Evolutionary conservation across 2,888 invertebrate species (phyloP).

Genomic region (Salpingus planirostris): DNA sequence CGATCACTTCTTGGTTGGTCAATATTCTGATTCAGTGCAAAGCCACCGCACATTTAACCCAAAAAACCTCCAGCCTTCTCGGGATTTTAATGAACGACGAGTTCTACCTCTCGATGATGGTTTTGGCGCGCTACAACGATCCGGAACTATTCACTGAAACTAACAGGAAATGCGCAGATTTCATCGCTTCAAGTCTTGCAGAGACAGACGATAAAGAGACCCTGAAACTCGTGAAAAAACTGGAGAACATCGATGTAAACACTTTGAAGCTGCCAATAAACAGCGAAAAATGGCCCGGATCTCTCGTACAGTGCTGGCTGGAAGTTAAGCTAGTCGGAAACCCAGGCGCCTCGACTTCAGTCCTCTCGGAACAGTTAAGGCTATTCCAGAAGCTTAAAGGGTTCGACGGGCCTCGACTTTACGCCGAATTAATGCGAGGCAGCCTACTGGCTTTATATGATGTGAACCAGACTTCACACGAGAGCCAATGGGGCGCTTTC

Average conservation of each 20-base stretch:
- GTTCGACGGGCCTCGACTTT: conserved; percentile 69
- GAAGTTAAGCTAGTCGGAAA: conserved; percentile 78
- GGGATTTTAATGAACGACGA: conserved; percentile 54
- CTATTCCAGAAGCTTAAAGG: conserved; percentile 81
- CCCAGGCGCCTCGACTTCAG: conserved; percentile 74
- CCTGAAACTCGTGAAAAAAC: conserved; percentile 23
- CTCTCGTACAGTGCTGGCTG: conserved; percentile 59
- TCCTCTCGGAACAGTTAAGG: conserved; percentile 71
- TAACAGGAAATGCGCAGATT: conserved; percentile 58
- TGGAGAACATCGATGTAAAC: conserved; percentile 28
- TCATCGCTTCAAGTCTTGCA: conserved; percentile 44
- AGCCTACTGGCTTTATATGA: conserved; percentile 86
- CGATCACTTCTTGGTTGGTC: conserved; percentile 72
- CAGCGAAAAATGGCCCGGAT: conserved; percentile 32
- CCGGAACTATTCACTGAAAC: conserved; percentile 53
- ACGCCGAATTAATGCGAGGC: conserved; percentile 82
- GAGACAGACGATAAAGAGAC: conserved; percentile 27
- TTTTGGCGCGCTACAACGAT: conserved; percentile 73
- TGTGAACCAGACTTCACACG: conserved; percentile 72
- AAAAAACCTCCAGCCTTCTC: conserved; percentile 55
- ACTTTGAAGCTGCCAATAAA: conserved; percentile 24
- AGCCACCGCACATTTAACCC: conserved; percentile 44
- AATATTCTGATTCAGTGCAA: conserved; percentile 57
- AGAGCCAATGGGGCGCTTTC: conserved; percentile 90
- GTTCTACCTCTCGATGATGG: conserved; percentile 73